phyloP scores from a whole-genome alignment of 2,113 vertebrate genomes.

The Psettodes erumei region DNA sequence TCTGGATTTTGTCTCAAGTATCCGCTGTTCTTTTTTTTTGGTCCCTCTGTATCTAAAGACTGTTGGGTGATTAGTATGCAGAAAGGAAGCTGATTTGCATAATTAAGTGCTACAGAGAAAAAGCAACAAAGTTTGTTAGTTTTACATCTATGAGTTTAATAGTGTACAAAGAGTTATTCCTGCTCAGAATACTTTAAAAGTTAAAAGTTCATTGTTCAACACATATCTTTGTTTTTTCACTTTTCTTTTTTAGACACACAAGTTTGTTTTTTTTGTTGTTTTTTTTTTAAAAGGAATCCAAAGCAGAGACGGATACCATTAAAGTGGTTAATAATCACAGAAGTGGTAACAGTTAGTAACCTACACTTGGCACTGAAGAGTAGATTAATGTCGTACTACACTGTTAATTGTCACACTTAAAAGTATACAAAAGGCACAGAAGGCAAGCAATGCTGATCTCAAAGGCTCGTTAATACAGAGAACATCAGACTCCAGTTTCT shows the following conservation, averaged over 20 bases:
- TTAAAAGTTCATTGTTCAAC: conserved; percentile 89
- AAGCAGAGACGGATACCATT: conserved; percentile 85
- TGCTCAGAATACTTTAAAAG: conserved; percentile 82
- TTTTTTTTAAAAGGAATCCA: conserved; percentile 83
- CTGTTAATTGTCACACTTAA: conserved; percentile 79
- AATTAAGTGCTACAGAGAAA: conserved; percentile 82
- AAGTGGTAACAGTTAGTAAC: conserved; percentile 95
- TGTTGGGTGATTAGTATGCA: conserved; percentile 93
- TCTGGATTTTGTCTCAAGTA: conserved; percentile 51
- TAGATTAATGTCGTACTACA: conserved; percentile 93
- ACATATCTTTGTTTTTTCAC: conserved; percentile 45
- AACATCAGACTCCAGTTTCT: conserved; percentile 69
- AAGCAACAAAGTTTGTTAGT: conserved; percentile 88
- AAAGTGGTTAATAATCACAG: conserved; percentile 94
- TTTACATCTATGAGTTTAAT: conserved; percentile 89
- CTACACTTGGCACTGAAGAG: conserved; percentile 90
- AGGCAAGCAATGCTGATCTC: conserved; percentile 90
- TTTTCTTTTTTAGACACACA: conserved; percentile 68
- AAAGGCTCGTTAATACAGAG: conserved; percentile 81
- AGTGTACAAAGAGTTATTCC: conserved; percentile 89
- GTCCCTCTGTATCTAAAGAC: conserved; percentile 47
- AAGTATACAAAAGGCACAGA: conserved; percentile 89
- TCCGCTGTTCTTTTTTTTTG: conserved; percentile 1
- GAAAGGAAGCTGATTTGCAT: conserved; percentile 86
- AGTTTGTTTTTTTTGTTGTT: too few relatives aligned